phyloP scores from a whole-genome alignment of 2,797 vertebrate genomes.

The Lagorchestes hirsutus region DNA sequence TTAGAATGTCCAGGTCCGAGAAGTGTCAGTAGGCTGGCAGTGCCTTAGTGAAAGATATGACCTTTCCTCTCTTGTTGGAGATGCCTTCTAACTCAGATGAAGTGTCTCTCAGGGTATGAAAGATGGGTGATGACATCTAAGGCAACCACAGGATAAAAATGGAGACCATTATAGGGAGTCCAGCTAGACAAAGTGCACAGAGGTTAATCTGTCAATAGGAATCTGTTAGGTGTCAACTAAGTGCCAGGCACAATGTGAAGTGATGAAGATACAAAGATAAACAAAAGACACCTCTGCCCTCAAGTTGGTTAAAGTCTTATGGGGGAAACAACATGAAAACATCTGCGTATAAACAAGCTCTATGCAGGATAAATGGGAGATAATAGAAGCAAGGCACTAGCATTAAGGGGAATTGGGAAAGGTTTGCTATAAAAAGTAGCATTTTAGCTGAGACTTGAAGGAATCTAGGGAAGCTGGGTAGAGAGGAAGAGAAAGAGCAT shows the following conservation, averaged over 20 bases:
- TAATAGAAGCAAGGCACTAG: background rate
- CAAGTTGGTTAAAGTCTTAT: background rate
- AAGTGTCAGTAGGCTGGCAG: background rate
- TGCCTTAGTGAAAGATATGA: constrained; percentile 52
- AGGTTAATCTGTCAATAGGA: background rate
- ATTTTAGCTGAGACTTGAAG: background rate
- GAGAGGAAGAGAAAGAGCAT: background rate
- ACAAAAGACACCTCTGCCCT: background rate
- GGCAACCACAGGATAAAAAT: constrained; percentile 47
- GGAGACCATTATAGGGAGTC: background rate
- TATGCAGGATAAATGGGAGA: background rate
- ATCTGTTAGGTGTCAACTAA: background rate
- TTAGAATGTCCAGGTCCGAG: background rate
- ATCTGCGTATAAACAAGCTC: background rate
- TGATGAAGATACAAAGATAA: background rate
- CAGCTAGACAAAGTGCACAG: background rate
- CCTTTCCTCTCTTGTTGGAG: constrained; percentile 68
- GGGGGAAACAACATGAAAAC: background rate
- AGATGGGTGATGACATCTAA: constrained; percentile 51
- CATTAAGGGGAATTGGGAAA: background rate
- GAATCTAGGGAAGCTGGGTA: background rate
- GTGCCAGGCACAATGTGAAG: background rate
- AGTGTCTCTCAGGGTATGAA: constrained; percentile 7
- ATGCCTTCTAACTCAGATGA: constrained; percentile 60
- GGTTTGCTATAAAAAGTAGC: background rate